phyloP scores from a whole-genome alignment of 2,888 invertebrate genomes.

The Melipona beecheii region DNA sequence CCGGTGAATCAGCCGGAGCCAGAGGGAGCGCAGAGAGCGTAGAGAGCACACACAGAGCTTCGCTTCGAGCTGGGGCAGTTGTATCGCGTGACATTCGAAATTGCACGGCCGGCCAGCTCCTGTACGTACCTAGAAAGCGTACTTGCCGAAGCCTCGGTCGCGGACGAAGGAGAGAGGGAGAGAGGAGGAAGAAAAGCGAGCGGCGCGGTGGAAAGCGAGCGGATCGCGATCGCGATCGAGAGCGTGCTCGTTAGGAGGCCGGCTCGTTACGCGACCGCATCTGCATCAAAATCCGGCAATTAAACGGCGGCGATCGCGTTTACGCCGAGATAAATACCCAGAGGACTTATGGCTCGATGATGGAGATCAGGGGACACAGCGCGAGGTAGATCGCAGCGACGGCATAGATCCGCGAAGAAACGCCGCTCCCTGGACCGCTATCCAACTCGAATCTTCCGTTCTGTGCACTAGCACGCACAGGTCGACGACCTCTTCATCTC shows the following conservation, averaged over 20 bases:
- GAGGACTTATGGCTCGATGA: slow-evolving; percentile 43
- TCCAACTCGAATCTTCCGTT: slow-evolving; percentile 77
- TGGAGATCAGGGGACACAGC: slow-evolving; percentile 11
- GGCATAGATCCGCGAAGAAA: slow-evolving; percentile 27
- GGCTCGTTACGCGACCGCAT: slow-evolving; percentile 20
- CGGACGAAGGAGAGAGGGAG: too few species aligned
- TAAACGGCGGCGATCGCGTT: slow-evolving; percentile 43
- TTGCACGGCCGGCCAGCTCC: neutral
- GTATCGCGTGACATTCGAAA: slow-evolving; percentile 46
- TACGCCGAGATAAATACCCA: slow-evolving; percentile 38
- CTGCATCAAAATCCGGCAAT: slow-evolving; percentile 49
- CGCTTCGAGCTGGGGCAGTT: neutral
- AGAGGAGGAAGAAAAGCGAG: slow-evolving; percentile 23
- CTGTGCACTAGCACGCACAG: slow-evolving; percentile 65
- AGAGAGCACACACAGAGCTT: neutral
- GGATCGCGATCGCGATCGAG: slow-evolving; percentile 31
- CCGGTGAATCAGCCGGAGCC: slow-evolving; percentile 8
- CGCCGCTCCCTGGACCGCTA: slow-evolving; percentile 69
- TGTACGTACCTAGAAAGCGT: slow-evolving; percentile 15
- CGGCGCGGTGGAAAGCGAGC: slow-evolving; percentile 19
- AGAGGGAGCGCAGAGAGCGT: too few species aligned
- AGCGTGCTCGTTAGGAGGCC: slow-evolving; percentile 37
- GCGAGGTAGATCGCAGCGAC: slow-evolving; percentile 5
- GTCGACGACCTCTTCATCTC: slow-evolving; percentile 79
- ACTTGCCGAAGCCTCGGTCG: neutral